Percentiles rank a stretch among this genome's conserved stretches.
These are phyloP conservation scores for Ahaetulla prasina DNA, from an alignment of 2,113 vertebrate species.

Conservation along the genomic window DNA sequence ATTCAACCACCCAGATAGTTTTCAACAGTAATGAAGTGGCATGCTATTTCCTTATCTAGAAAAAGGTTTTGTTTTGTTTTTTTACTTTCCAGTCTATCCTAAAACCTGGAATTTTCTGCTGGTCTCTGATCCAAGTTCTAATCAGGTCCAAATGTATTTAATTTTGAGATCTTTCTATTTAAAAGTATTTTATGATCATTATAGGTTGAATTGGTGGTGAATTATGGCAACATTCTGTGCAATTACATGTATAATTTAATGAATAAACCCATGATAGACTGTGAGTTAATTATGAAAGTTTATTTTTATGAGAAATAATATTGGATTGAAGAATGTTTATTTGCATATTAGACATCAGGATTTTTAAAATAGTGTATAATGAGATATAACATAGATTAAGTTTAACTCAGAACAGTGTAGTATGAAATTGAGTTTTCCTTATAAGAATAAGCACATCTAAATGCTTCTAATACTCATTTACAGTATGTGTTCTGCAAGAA, in stretches of 20 bases:
- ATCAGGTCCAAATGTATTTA: neutral
- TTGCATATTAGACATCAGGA: conserved; percentile 12
- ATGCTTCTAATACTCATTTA: conserved; percentile 59
- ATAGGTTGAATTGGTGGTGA: neutral
- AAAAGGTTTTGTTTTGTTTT: neutral
- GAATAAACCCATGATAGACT: conserved; percentile 3
- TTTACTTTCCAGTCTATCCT: neutral
- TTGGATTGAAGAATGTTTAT: neutral
- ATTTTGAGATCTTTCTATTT: neutral
- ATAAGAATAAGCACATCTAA: conserved; percentile 33
- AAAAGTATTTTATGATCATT: neutral
- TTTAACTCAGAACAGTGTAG: conserved; percentile 46
- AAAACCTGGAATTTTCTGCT: neutral
- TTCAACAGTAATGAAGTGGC: neutral
- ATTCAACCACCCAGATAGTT: neutral
- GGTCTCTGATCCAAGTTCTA: neutral
- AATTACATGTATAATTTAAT: neutral
- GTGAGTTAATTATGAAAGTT: neutral
- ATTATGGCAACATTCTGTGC: neutral
- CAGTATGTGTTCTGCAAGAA: conserved; percentile 64
- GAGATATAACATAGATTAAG: conserved; percentile 49
- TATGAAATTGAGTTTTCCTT: conserved; percentile 39
- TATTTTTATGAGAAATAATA: conserved; percentile 13
- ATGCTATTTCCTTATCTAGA: neutral
- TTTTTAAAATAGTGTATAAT: conserved; percentile 48